A percentile compares a stretch with the other conserved stretches of the same genome.
phyloP scores from a whole-genome alignment of 2,113 vertebrate genomes.

The Sylvia atricapilla region DNA sequence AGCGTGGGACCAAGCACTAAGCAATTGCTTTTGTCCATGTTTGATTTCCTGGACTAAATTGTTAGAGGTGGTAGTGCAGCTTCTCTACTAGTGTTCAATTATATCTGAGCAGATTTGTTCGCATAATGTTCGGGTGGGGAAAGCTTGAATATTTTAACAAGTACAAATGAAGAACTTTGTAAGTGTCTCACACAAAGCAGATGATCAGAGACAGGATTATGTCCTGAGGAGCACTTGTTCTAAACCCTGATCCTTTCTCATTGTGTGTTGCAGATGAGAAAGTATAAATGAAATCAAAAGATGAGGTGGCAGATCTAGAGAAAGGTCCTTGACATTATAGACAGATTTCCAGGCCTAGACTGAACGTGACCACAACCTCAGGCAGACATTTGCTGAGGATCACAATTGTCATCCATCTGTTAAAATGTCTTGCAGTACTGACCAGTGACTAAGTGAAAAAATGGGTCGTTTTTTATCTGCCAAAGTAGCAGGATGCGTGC shows the following conservation, averaged over 20 bases:
- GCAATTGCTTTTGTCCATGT: not conserved
- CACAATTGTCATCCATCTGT: accelerated
- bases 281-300: not conserved
- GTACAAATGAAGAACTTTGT: not conserved
- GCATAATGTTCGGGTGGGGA: not conserved
- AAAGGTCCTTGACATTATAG: not conserved
- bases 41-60: not conserved
- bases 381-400: not conserved
- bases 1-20: not conserved
- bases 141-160: not conserved
- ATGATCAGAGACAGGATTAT: not conserved
- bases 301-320: not conserved
- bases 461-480: accelerated
- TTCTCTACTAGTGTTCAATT: not conserved
- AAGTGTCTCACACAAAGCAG: not conserved
- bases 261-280: not conserved
- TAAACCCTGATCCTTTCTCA: not conserved
- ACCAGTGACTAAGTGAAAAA: not conserved
- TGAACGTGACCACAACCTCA: not conserved
- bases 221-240: not conserved
- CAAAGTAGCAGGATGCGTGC: not conserved
- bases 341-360: not conserved
- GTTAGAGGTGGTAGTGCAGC: not conserved
- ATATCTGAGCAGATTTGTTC: not conserved
- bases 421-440: not conserved